These are phyloP conservation scores for Diploptera punctata DNA, from an alignment of 2,888 invertebrate species.

Conservation along the genomic window DNA sequence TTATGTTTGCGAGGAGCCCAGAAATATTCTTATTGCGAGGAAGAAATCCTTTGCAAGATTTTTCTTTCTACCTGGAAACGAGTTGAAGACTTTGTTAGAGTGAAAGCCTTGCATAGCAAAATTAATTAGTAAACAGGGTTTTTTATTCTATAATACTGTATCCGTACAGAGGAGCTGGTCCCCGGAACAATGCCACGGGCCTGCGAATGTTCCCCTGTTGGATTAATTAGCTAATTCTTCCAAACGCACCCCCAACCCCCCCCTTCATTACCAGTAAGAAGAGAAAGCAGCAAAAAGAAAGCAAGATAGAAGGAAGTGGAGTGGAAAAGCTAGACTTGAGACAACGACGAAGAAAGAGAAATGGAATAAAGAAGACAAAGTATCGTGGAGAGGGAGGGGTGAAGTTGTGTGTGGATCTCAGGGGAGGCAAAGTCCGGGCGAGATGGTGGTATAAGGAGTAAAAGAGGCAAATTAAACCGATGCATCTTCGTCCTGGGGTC, in stretches of 20 bases:
- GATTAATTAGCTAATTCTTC: constrained; percentile 44
- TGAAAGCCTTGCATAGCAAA: neutral
- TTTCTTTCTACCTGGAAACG: no score
- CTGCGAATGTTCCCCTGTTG: constrained; percentile 16
- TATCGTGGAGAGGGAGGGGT: constrained; percentile 30
- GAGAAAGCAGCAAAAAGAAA: constrained; percentile 19
- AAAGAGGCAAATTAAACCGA: constrained; percentile 41
- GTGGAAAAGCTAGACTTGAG: constrained; percentile 25
- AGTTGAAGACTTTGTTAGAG: neutral
- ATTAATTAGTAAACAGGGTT: constrained; percentile 5
- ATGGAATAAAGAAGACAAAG: constrained; percentile 42
- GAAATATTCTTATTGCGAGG: no score
- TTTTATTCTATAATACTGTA: neutral
- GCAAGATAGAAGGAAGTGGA: constrained; percentile 26
- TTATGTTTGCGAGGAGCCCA: no score
- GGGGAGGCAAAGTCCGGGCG: constrained; percentile 25
- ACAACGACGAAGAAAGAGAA: constrained; percentile 31
- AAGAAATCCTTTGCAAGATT: no score
- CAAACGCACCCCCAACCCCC: constrained; percentile 3
- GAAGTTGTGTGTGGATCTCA: constrained; percentile 5
- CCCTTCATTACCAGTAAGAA: constrained; percentile 20
- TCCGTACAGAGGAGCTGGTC: neutral
- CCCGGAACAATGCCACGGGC: constrained; percentile 10
- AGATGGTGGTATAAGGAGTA: constrained; percentile 27
- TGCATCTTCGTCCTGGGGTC: constrained; percentile 40